These are phyloP conservation scores for Blastobasis adustella DNA, from an alignment of 2,888 invertebrate species.

Conservation along the genomic window DNA sequence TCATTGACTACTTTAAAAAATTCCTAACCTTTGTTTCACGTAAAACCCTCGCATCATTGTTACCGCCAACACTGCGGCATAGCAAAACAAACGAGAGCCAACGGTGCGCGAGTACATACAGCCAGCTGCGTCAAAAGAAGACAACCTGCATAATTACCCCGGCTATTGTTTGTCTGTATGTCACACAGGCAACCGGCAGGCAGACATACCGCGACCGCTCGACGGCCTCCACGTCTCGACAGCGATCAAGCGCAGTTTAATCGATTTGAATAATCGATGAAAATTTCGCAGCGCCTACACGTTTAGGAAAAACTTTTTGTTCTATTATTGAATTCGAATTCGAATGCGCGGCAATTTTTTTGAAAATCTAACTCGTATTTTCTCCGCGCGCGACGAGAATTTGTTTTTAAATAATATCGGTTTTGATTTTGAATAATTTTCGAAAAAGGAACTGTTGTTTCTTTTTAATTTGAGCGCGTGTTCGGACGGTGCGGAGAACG, in stretches of 20 bases:
- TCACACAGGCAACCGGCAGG: slow-evolving; percentile 19
- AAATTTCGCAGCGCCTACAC: neutral
- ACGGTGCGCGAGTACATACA: neutral
- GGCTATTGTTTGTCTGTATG: slow-evolving; percentile 54
- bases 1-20: too few relatives aligned
- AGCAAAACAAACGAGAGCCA: too few relatives aligned
- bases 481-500: too few relatives aligned
- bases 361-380: slow-evolving; percentile 11
- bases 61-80: too few relatives aligned
- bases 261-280: neutral
- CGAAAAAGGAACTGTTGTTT: neutral
- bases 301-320: neutral
- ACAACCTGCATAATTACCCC: slow-evolving; percentile 1
- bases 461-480: slow-evolving; percentile 7
- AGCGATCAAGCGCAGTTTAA: slow-evolving; percentile 21
- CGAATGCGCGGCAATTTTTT: neutral
- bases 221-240: slow-evolving; percentile 39
- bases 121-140: slow-evolving; percentile 2
- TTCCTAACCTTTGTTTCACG: too few relatives aligned
- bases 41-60: too few relatives aligned
- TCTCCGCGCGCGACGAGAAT: slow-evolving; percentile 12
- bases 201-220: slow-evolving; percentile 56
- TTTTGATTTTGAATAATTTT: neutral
- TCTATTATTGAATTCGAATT: neutral
- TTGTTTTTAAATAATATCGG: neutral